These are phyloP conservation scores for Aplysia californica DNA, from an alignment of 1,140 invertebrate species.

Conservation along the genomic window DNA sequence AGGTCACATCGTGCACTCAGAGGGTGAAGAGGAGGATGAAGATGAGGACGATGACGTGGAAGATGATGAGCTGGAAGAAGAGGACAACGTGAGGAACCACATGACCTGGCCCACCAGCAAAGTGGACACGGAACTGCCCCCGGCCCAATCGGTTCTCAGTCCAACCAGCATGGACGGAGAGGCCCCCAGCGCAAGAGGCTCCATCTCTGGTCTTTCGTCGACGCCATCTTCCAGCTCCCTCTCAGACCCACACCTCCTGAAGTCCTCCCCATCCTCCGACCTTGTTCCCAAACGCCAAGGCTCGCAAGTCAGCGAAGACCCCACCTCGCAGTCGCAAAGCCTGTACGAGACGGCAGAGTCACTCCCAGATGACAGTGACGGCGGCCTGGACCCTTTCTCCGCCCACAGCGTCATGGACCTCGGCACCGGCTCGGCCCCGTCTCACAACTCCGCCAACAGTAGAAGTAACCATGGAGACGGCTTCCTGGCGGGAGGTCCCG, in stretches of 20 bases:
- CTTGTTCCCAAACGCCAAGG: conserved; percentile 7
- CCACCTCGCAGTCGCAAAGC: conserved; percentile 34
- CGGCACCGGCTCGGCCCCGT: background rate
- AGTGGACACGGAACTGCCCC: background rate
- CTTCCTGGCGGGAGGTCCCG: too few species aligned
- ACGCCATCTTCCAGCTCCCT: conserved; percentile 36
- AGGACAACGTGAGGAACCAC: conserved; percentile 4
- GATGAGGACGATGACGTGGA: conserved; percentile 21
- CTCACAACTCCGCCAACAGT: background rate
- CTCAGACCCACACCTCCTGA: conserved; percentile 43
- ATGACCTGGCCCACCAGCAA: conserved; percentile 21
- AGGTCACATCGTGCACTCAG: conserved; percentile 35
- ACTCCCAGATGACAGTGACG: conserved; percentile 26
- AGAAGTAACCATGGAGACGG: background rate
- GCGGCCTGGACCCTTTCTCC: conserved; percentile 3
- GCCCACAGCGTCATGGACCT: too few species aligned
- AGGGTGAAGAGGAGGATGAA: conserved; percentile 38
- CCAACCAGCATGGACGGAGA: conserved; percentile 6
- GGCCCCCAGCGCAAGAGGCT: conserved; percentile 9
- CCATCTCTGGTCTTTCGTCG: conserved; percentile 31
- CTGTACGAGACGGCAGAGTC: conserved; percentile 40
- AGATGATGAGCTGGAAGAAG: conserved; percentile 3
- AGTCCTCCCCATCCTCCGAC: conserved; percentile 40
- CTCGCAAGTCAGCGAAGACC: conserved; percentile 9
- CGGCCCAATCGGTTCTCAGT: background rate